Conservation (phyloP, 2,888 invertebrate genomes). For the Molanna angustata region DNA sequence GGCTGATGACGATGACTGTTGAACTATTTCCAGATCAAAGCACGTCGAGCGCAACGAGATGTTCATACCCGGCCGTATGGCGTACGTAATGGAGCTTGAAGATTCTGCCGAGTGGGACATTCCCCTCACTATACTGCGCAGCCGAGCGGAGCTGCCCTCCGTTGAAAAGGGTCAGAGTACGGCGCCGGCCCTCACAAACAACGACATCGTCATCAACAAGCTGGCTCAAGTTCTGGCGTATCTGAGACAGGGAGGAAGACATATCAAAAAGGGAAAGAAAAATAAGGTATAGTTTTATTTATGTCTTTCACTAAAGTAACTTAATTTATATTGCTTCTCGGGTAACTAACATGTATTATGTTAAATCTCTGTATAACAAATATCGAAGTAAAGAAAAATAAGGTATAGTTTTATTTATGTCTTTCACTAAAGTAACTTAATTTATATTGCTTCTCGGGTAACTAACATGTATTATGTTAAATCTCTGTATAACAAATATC, state of each 20-base stretch:
- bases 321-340: no score
- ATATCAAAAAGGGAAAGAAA: constrained; percentile 74
- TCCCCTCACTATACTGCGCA: constrained; percentile 91
- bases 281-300: no score
- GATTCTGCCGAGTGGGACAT: constrained; percentile 83
- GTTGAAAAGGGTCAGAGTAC: constrained; percentile 55
- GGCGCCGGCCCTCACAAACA: constrained; percentile 61
- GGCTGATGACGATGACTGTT: no score
- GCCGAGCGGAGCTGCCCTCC: constrained; percentile 86
- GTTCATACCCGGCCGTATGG: constrained; percentile 95
- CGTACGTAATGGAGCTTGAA: constrained; percentile 94
- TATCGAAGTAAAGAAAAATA: no score
- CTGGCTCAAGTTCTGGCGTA: constrained; percentile 96
- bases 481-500: no score
- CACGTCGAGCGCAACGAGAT: constrained; percentile 82
- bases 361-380: no score
- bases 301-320: no score
- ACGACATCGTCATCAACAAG: constrained; percentile 92
- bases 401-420: no score
- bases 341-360: no score
- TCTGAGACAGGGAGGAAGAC: constrained; percentile 82
- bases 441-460: no score
- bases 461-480: no score
- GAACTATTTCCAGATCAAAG: constrained; percentile 62
- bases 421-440: no score